A percentile compares a stretch with the other conserved stretches of the same genome.
phyloP scores from a whole-genome alignment of 2,888 invertebrate genomes.

The Sisyra terminalis region DNA sequence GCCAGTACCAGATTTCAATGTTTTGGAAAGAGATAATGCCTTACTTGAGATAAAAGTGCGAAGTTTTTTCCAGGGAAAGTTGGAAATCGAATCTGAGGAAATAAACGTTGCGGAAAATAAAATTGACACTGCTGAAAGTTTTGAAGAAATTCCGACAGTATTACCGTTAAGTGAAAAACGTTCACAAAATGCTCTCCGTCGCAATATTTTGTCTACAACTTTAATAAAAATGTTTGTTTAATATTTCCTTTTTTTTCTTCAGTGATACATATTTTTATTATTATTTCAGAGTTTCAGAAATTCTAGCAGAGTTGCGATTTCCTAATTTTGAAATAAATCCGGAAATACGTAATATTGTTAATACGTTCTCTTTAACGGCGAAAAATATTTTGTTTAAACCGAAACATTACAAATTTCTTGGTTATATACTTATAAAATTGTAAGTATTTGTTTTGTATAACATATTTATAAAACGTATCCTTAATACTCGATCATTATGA shows the following conservation, averaged over 20 bases:
- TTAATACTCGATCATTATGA: too few species aligned
- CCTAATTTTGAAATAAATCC: conserved; percentile 24
- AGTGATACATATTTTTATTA: conserved; percentile 5
- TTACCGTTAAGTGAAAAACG: conserved; percentile 49
- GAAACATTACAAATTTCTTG: conserved; percentile 51
- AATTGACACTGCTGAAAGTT: conserved; percentile 13
- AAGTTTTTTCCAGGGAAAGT: conserved; percentile 41
- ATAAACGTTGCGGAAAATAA: conserved; percentile 16
- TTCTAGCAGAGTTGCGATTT: conserved; percentile 33
- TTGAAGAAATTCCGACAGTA: conserved; percentile 21
- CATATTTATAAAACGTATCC: too few species aligned
- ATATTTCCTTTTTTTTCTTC: not conserved
- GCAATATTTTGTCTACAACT: conserved; percentile 50
- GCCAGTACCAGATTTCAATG: conserved; percentile 44
- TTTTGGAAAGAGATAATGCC: conserved; percentile 43
- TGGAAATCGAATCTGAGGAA: conserved; percentile 25
- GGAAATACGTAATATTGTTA: conserved; percentile 29
- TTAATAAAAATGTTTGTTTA: conserved; percentile 39
- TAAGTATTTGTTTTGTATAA: too few species aligned
- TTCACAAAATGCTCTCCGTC: conserved; percentile 46
- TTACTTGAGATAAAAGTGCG: conserved; percentile 45
- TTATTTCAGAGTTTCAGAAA: conserved; percentile 31
- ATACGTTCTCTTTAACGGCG: conserved; percentile 48
- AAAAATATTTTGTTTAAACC: conserved; percentile 58
- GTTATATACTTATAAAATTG: conserved; percentile 51